phyloP scores from a whole-genome alignment of 2,888 invertebrate species.

The Drosophila anomalipes region DNA sequence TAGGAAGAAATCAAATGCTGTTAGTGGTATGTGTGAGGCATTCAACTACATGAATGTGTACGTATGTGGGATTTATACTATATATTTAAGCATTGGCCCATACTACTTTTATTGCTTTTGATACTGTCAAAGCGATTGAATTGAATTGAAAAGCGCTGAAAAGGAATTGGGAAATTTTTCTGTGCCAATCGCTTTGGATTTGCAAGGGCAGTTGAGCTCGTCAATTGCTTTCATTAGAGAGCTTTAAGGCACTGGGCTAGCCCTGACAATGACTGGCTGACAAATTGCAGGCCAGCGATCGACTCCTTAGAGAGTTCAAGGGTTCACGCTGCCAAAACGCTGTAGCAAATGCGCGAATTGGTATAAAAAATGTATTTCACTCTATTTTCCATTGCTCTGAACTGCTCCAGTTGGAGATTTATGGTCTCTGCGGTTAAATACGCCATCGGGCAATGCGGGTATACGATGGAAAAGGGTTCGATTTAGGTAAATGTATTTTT shows the following conservation, averaged over 20 bases:
- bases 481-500: conserved; percentile 37
- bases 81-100: conserved; percentile 18
- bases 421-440: conserved; percentile 69
- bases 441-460: conserved; percentile 47
- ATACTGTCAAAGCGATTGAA: conserved; percentile 66
- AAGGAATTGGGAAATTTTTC: conserved; percentile 36
- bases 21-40: conserved; percentile 14
- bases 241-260: conserved; percentile 53
- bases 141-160: conserved; percentile 64
- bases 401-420: conserved; percentile 60
- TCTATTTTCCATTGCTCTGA: conserved; percentile 66
- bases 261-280: conserved; percentile 64
- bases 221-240: conserved; percentile 73
- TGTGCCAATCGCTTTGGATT: conserved; percentile 48
- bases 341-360: conserved; percentile 49
- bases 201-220: conserved; percentile 46
- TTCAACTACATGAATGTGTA: conserved; percentile 14
- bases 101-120: conserved; percentile 56
- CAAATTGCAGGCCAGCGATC: conserved; percentile 60
- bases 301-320: conserved; percentile 41
- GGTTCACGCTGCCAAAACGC: conserved; percentile 41
- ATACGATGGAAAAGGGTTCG: conserved; percentile 45
- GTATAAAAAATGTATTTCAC: conserved; percentile 78
- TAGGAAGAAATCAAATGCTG: conserved; percentile 23
- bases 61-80: conserved; percentile 23